phyloP scores from a whole-genome alignment of 2,113 vertebrate species.

The Callaeas wilsoni region DNA sequence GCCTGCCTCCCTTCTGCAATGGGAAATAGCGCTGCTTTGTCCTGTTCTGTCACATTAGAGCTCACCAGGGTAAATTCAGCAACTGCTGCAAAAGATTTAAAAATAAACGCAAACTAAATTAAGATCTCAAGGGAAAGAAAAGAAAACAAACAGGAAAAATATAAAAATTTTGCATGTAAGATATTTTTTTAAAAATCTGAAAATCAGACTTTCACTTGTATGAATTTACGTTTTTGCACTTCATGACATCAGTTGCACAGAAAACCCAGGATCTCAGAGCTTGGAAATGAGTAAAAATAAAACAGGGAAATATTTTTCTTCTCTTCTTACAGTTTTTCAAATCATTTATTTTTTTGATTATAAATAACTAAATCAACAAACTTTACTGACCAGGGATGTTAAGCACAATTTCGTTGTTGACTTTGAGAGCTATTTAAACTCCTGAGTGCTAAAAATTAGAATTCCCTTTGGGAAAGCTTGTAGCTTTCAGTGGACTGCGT shows the following conservation, averaged over 20 bases:
- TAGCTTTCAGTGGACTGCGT: not conserved
- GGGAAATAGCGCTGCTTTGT: not conserved
- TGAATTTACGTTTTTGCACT: not conserved
- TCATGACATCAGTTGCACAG: not conserved
- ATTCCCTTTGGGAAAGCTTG: constrained; percentile 10
- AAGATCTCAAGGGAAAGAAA: not conserved
- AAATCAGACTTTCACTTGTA: not conserved
- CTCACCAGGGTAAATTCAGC: not conserved
- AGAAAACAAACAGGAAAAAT: not conserved
- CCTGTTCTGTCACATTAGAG: not conserved
- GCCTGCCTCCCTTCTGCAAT: not conserved
- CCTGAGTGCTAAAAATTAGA: constrained; percentile 25
- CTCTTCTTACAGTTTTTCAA: constrained; percentile 15
- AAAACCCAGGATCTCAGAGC: not conserved
- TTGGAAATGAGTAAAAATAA: constrained; percentile 23
- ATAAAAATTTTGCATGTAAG: not conserved
- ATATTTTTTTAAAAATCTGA: not conserved
- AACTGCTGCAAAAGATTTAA: not conserved
- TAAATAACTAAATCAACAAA: constrained; percentile 56
- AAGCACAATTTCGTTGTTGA: constrained; percentile 24
- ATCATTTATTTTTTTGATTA: constrained; percentile 33
- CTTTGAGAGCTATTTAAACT: constrained; percentile 32
- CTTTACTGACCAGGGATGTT: constrained; percentile 12
- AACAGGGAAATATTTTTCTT: constrained; percentile 31
- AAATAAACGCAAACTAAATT: not conserved